Conservation (phyloP, 1,140 invertebrate genomes). For the Sitobion miscanthi region DNA sequence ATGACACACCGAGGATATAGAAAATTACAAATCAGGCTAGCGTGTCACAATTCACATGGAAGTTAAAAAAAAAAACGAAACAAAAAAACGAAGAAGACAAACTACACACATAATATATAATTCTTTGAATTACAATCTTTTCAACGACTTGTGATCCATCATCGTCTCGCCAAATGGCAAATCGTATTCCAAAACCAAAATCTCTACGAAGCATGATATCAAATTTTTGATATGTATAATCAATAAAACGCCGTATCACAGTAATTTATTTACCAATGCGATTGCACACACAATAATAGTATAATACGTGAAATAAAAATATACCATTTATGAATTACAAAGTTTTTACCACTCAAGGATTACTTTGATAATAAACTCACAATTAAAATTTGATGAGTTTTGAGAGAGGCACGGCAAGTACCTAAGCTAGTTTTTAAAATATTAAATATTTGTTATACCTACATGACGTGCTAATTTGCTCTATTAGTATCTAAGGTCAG, state of each 20-base stretch:
- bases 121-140: background rate
- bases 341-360: background rate
- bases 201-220: background rate
- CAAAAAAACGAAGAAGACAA: background rate
- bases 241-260: background rate
- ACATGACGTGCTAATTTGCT: background rate
- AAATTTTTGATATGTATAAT: background rate
- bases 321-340: background rate
- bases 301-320: background rate
- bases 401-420: background rate
- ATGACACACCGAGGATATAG: background rate
- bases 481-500: background rate
- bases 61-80: background rate
- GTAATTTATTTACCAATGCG: background rate
- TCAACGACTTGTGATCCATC: constrained; percentile 2
- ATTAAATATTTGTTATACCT: background rate
- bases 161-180: background rate
- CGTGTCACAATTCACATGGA: background rate
- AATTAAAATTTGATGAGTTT: background rate
- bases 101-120: background rate
- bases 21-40: background rate
- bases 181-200: background rate
- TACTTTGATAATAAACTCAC: background rate
- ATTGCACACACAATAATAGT: background rate
- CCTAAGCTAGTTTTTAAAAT: background rate